Conservation (phyloP, 1,140 invertebrate genomes). For the Manduca sexta region DNA sequence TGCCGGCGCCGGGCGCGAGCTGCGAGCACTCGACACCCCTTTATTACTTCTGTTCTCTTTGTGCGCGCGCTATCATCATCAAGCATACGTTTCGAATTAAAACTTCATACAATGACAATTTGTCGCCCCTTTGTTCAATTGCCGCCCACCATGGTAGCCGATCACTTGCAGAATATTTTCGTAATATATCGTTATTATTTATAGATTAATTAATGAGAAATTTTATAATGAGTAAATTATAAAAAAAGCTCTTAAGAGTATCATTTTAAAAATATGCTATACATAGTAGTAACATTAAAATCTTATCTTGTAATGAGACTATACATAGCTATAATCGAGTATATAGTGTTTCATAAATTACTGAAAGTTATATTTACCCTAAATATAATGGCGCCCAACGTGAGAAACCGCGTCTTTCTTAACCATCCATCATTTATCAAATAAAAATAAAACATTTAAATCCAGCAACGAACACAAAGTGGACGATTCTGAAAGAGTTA, state of each 20-base stretch:
- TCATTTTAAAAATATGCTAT: no score
- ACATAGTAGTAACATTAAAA: no score
- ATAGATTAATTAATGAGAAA: no score
- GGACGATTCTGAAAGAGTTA: slow-evolving; percentile 7
- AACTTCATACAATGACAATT: slow-evolving; percentile 56
- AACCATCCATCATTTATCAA: neutral
- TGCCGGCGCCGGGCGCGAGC: slow-evolving; percentile 7
- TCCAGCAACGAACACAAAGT: neutral
- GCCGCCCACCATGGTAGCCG: slow-evolving; percentile 31
- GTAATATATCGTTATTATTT: no score
- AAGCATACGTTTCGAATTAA: slow-evolving; percentile 60
- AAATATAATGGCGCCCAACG: slow-evolving; percentile 32
- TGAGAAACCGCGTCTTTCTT: slow-evolving; percentile 6
- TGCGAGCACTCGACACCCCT: slow-evolving; percentile 59
- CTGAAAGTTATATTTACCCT: no score
- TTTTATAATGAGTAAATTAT: no score
- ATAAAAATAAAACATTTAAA: slow-evolving; percentile 8
- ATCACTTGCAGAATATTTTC: no score
- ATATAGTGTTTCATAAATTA: no score
- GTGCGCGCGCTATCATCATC: slow-evolving; percentile 49
- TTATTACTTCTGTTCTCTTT: slow-evolving; percentile 66
- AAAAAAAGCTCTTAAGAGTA: no score
- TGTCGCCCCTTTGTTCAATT: slow-evolving; percentile 38
- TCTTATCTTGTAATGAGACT: no score
- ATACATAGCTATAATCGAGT: no score